Conservation (phyloP, 2,113 vertebrate species). For the Acrocephalus arundinaceus region DNA sequence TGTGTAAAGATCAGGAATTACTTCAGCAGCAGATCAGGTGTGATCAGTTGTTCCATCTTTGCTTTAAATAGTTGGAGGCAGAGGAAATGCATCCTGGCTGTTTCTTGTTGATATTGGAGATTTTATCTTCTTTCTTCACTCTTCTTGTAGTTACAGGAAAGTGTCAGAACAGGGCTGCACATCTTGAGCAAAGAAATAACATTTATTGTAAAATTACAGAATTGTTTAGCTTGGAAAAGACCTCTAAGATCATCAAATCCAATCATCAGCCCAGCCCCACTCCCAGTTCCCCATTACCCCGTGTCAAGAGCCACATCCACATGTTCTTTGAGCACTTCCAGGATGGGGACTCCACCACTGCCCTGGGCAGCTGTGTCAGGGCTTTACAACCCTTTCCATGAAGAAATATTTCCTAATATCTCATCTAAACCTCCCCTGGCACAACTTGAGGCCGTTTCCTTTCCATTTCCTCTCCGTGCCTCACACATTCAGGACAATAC, state of each 20-base stretch:
- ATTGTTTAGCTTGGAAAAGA: background rate
- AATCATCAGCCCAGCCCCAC: background rate
- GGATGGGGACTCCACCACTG: background rate
- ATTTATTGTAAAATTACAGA: background rate
- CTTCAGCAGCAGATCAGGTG: background rate
- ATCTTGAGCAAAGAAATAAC: background rate
- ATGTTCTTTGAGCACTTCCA: background rate
- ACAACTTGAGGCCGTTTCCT: background rate
- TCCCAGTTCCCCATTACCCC: background rate
- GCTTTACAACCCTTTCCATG: background rate
- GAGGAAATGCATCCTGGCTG: background rate
- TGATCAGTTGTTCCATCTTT: background rate
- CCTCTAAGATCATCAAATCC: background rate
- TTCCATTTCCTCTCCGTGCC: background rate
- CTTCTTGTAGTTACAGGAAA: background rate
- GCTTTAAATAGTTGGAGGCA: background rate
- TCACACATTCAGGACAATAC: fast-evolving
- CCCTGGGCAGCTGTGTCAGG: background rate
- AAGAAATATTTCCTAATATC: background rate
- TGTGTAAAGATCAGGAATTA: background rate
- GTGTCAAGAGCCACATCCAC: background rate
- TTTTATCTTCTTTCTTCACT: background rate
- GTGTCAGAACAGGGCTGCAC: background rate
- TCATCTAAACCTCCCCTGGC: background rate
- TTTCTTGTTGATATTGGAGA: fast-evolving